Conservation (phyloP, 1,140 invertebrate genomes). For the Lordiphosa mommai region DNA sequence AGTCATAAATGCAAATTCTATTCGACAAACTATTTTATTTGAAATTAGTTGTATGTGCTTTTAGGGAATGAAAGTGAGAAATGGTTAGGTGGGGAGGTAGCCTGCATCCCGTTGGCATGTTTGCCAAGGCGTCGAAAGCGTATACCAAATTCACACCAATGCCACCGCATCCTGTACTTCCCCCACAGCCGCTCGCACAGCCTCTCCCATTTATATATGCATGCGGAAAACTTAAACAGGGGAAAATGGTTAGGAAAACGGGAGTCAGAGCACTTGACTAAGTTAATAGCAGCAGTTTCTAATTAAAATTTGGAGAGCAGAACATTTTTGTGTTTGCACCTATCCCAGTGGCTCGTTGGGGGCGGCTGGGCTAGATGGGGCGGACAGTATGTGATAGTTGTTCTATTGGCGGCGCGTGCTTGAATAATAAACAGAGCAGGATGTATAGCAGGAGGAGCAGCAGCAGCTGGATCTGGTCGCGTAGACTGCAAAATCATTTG, state of each 20-base stretch:
- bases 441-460: not conserved
- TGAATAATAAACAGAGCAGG: constrained; percentile 69
- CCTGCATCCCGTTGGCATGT: constrained; percentile 34
- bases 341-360: constrained; percentile 24
- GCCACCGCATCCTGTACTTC: not conserved
- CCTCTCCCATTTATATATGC: constrained; percentile 49
- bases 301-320: constrained; percentile 65
- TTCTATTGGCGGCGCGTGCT: constrained; percentile 60
- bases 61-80: not conserved
- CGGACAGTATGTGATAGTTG: constrained; percentile 10
- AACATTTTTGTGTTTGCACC: constrained; percentile 43
- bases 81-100: constrained; percentile 3
- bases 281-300: constrained; percentile 70
- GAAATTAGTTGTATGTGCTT: constrained; percentile 32
- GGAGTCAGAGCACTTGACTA: constrained; percentile 53
- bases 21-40: constrained; percentile 61
- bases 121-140: constrained; percentile 36
- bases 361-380: not conserved
- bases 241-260: constrained; percentile 4
- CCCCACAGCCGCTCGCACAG: not conserved
- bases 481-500: constrained; percentile 55
- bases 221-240: constrained; percentile 48
- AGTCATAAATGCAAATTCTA: constrained; percentile 66
- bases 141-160: constrained; percentile 24
- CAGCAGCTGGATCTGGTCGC: not conserved